Evolutionary conservation across 2,113 vertebrate genomes (phyloP), one percentile per base, ranked within the genome.

Genomic region (Dromiciops gliroides): DNA sequence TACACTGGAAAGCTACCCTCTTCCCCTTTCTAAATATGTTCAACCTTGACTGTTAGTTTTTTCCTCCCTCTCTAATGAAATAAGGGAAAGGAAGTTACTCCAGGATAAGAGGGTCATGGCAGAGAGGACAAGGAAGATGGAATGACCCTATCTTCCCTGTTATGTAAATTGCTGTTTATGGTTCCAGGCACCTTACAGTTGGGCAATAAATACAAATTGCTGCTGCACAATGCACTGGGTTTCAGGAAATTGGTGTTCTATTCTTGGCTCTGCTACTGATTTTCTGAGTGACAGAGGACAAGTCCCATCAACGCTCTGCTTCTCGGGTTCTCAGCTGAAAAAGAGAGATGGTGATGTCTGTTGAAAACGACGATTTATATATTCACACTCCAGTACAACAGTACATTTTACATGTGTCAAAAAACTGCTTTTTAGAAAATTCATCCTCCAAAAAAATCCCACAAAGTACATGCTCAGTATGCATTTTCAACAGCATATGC

Each of bases 401-500:
- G 19, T 25, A 37, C 26, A 48, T 89, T 95, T 28, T 83, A 47
- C 28, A 48, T 52, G 37, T 24, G 0, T 50, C 44, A 51, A 26
- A 48, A 1, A 92, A 83, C 19, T 8, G 48, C 2, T 48, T 83
- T 96, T 83, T 92, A 91, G 44, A 96, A 95, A 52, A 83, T 44
- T n/a, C n/a, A 22, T n/a, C 67, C n/a, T 44, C 14, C 56, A 37
- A n/a, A 50, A 96, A 37, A 26, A 0, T 19, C 50, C 44, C 51
- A 52, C 11, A 92, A 28, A 31, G 11, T 48, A 89, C 56, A 91
- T 83, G 51, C 26, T 56, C 14, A 92, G 48, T 90, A 44, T 93
- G n/a, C 9, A 24, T 90, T 95, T 94, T 92, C 50, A 0, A 11
- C 90, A 91, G 91, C 1, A 26, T 97, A 96, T 97, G 9, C 31